Percentiles rank a stretch among this genome's conserved stretches.
Conservation (phyloP, 1,140 invertebrate species). For the Drosophila nasuta region DNA sequence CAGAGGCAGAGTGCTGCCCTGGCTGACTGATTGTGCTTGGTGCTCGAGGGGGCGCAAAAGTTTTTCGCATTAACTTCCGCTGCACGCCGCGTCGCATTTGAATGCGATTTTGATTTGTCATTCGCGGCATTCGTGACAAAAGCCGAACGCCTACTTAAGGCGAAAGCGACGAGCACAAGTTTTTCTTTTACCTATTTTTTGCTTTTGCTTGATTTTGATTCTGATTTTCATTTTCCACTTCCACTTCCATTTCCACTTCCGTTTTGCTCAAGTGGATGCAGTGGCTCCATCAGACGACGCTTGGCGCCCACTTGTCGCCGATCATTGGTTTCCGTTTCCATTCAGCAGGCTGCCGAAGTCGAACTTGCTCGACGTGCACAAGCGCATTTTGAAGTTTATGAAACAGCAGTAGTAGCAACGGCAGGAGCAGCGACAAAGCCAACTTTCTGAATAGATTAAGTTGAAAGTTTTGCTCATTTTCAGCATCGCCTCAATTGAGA, state of each 20-base stretch:
- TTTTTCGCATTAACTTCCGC: conserved; percentile 83
- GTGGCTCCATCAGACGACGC: conserved; percentile 20
- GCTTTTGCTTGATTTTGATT: conserved; percentile 49
- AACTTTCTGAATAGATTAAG: conserved; percentile 83
- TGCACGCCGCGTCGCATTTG: conserved; percentile 79
- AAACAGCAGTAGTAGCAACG: conserved; percentile 45
- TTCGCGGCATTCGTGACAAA: conserved; percentile 76
- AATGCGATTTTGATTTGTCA: conserved; percentile 83
- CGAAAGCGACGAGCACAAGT: conserved; percentile 52
- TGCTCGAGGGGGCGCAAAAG: conserved; percentile 56
- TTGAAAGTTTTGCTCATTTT: conserved; percentile 82
- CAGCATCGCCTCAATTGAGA: conserved; percentile 73
- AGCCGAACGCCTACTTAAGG: conserved; percentile 68
- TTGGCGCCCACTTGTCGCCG: conserved; percentile 75
- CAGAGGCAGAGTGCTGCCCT: neutral
- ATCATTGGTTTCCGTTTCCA: conserved; percentile 78
- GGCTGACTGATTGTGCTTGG: conserved; percentile 74
- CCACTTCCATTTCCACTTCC: conserved; percentile 36
- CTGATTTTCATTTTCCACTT: conserved; percentile 11
- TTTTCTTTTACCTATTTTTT: conserved; percentile 38
- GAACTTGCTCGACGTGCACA: conserved; percentile 68
- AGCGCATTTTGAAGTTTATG: conserved; percentile 82
- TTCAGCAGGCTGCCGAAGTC: conserved; percentile 20
- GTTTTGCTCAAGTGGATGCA: conserved; percentile 42
- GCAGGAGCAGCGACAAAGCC: conserved; percentile 40